Evolutionary conservation across 2,797 vertebrate genomes (phyloP), one percentile per base, ranked within the genome.

Genomic region (Hapalemur alaotrensis): DNA sequence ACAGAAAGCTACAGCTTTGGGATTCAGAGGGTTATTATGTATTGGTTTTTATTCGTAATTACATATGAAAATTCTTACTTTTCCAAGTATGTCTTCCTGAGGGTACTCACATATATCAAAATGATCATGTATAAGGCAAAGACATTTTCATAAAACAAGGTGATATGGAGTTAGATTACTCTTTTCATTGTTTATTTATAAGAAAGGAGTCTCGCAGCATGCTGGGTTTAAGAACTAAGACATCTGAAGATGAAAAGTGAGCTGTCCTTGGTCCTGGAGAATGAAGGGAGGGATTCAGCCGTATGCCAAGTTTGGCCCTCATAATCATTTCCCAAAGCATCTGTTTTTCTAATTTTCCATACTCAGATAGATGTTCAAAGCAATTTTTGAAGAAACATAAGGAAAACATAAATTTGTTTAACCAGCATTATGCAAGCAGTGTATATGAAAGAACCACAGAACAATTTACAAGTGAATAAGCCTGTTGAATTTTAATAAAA

Each of bases 111-210:
- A 32, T 59, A 52, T 82, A 59, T 87, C 78, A 95, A 96, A 96
- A 91, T 46, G 38, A 61, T 43, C 22, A 41, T 96, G 48, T 88
- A 18, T 43, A 81, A 81, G 7, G 17, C 75, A 96, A 43, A 91
- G 20, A 13, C 7, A 75, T 92, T 94, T 96, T 95, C 61, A 79
- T 91, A 93, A 97, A 95, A 73, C 14, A 93, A 48, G n/a, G 63
- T 35, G n/a, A 72, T 88, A 76, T 6, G 69, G 18, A 78, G 6
- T 46, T 57, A 96, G n/a, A 65, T 52, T 84, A 59, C 25, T 95
- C 30, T 92, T 80, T 43, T 43, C 25, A 82, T 50, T 75, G 93
- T 18, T 92, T 93, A 81, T 96, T 97, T 90, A 81, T 92, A 90
- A 93, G 15, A 90, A 89, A 9, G 17, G 12, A 70, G 7, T 76